Percentiles rank a stretch among this genome's conserved stretches.
Evolutionary conservation across 1,140 invertebrate species (phyloP).

Genomic region (Arctopsyche grandis): DNA sequence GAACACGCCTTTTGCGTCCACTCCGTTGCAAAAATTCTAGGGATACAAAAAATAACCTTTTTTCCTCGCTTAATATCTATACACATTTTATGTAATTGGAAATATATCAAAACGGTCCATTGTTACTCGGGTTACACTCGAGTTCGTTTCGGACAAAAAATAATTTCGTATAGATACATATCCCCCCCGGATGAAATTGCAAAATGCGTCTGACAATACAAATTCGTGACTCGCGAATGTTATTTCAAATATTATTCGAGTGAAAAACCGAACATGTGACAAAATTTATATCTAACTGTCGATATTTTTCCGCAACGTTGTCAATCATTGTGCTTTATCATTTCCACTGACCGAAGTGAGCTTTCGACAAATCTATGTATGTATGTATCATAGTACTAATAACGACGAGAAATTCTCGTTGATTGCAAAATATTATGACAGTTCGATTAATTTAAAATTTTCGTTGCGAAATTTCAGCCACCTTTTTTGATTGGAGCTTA

Average conservation of each 20-base stretch:
- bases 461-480: background rate
- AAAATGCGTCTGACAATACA: background rate
- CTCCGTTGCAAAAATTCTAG: background rate
- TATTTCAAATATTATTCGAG: background rate
- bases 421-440: background rate
- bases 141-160: background rate
- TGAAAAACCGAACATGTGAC: no score
- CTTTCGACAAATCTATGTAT: background rate
- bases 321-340: background rate
- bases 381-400: background rate
- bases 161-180: background rate
- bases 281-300: no score
- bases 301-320: no score
- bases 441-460: background rate
- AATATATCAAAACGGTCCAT: background rate
- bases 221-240: conserved; percentile 16
- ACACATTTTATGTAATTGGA: background rate
- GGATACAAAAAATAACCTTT: background rate
- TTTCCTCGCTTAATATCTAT: background rate
- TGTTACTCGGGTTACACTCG: conserved; percentile 22
- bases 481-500: background rate
- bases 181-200: background rate
- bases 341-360: background rate
- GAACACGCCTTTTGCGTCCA: background rate
- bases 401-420: background rate